These are phyloP conservation scores for Motacilla tschutschensis DNA, from an alignment of 2,113 vertebrate genomes.

Conservation along the genomic window DNA sequence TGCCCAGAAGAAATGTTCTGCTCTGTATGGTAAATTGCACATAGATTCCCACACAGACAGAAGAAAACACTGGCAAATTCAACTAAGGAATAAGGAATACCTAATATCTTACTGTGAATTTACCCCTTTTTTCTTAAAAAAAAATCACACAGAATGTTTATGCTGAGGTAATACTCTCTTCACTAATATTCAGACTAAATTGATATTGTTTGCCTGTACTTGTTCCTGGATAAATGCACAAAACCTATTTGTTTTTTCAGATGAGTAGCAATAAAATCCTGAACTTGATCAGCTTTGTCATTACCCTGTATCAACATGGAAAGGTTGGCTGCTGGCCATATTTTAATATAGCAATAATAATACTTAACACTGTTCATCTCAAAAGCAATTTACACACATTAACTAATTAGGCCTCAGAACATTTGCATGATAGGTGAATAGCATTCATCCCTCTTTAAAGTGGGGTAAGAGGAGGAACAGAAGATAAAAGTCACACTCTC, in stretches of 20 bases:
- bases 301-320: conserved; percentile 32
- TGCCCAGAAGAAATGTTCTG: not conserved
- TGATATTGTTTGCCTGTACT: not conserved
- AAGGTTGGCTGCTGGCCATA: conserved; percentile 54
- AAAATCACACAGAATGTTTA: not conserved
- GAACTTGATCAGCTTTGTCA: conserved; percentile 32
- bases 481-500: not conserved
- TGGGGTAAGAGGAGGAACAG: not conserved
- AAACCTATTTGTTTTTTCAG: conserved; percentile 12
- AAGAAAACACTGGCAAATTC: not conserved
- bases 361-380: conserved; percentile 56
- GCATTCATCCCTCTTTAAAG: not conserved
- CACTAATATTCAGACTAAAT: not conserved
- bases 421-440: conserved; percentile 47
- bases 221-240: not conserved
- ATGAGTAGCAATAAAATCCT: conserved; percentile 24
- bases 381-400: conserved; percentile 63
- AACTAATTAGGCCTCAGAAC: conserved; percentile 55
- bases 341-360: conserved; percentile 62
- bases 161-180: not conserved
- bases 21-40: not conserved
- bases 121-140: not conserved
- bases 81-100: not conserved
- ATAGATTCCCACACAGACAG: not conserved
- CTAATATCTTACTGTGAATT: not conserved